These are phyloP conservation scores for Zeus faber DNA, from an alignment of 2,113 vertebrate genomes.

Conservation along the genomic window DNA sequence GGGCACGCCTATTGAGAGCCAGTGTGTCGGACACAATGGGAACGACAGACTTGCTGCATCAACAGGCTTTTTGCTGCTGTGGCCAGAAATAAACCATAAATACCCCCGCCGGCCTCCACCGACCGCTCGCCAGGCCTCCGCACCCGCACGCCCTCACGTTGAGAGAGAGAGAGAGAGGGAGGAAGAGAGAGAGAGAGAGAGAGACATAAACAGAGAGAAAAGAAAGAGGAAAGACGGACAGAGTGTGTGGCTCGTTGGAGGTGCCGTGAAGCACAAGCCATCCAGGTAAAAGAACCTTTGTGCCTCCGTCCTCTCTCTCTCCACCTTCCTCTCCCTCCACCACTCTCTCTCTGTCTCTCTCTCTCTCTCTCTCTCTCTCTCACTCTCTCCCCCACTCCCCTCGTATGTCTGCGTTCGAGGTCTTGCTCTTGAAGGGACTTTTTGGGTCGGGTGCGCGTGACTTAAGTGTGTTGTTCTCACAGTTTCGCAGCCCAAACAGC, in stretches of 20 bases:
- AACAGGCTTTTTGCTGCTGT: slow-evolving; percentile 84
- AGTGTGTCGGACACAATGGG: slow-evolving; percentile 76
- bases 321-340: not conserved
- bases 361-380: too few relatives aligned
- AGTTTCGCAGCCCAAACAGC: too few relatives aligned
- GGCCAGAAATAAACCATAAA: slow-evolving; percentile 83
- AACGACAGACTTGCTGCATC: slow-evolving; percentile 83
- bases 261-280: slow-evolving; percentile 59
- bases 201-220: slow-evolving; percentile 42
- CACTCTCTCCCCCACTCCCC: too few relatives aligned
- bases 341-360: slow-evolving; percentile 18
- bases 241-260: slow-evolving; percentile 44
- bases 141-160: slow-evolving; percentile 52
- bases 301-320: slow-evolving; percentile 13
- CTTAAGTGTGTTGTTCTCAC: too few relatives aligned
- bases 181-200: too few relatives aligned
- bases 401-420: too few relatives aligned
- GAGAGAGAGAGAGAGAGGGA: slow-evolving; percentile 49
- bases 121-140: slow-evolving; percentile 58
- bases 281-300: slow-evolving; percentile 50
- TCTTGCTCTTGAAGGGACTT: too few relatives aligned
- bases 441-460: too few relatives aligned
- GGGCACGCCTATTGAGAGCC: slow-evolving; percentile 77
- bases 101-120: slow-evolving; percentile 63
- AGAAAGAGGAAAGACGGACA: slow-evolving; percentile 38